phyloP scores from a whole-genome alignment of 1,140 invertebrate genomes.

The Sminthurinus signatus region DNA sequence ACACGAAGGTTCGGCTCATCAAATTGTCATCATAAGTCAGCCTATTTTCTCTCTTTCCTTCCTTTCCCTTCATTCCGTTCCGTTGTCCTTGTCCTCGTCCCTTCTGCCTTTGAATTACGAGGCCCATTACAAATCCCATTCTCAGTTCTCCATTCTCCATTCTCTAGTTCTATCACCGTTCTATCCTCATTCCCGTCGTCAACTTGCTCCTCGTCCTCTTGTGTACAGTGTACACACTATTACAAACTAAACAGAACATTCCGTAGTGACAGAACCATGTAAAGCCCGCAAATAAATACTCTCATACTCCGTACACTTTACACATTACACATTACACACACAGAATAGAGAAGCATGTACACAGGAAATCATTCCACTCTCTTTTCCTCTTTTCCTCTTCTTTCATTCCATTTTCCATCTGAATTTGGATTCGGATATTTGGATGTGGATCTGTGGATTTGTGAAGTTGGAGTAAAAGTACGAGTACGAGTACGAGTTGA shows the following conservation, averaged over 20 bases:
- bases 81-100: neutral
- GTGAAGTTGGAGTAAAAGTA: no score
- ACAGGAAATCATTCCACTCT: slow-evolving; percentile 13
- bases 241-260: slow-evolving; percentile 14
- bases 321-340: no score
- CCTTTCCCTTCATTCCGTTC: slow-evolving; percentile 6
- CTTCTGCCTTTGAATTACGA: slow-evolving; percentile 17
- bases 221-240: neutral
- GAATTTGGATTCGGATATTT: no score
- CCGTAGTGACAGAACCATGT: slow-evolving; percentile 9
- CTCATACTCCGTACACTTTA: no score
- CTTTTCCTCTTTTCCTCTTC: no score
- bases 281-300: slow-evolving; percentile 19
- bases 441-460: no score
- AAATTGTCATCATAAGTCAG: slow-evolving; percentile 27
- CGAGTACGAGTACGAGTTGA: no score
- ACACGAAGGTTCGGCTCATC: slow-evolving; percentile 12
- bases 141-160: no score
- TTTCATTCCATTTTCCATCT: no score
- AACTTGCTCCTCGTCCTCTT: slow-evolving; percentile 9
- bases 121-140: slow-evolving; percentile 9
- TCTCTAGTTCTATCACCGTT: no score
- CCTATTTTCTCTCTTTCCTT: slow-evolving; percentile 10
- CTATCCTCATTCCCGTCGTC: no score
- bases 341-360: neutral